These are phyloP conservation scores for Cryptocephalus moraei DNA, from an alignment of 2,888 invertebrate genomes.

Conservation along the genomic window DNA sequence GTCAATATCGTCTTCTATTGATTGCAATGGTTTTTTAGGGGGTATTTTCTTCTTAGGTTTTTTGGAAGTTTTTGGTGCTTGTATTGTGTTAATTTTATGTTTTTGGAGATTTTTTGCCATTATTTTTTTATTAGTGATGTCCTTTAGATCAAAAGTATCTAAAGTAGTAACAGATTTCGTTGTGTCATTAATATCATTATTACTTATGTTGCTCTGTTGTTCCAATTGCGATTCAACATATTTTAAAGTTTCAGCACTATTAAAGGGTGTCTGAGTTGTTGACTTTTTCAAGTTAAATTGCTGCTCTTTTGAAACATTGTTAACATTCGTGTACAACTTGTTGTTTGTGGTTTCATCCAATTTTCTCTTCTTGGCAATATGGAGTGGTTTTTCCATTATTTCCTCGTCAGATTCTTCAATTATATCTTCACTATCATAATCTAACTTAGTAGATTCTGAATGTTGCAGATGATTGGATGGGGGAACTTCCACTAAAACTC, in stretches of 20 bases:
- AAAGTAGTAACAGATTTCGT: too few relatives aligned
- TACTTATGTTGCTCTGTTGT: neutral
- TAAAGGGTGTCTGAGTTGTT: neutral
- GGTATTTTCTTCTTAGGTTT: neutral
- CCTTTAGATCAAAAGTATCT: too few relatives aligned
- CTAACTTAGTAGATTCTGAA: slow-evolving; percentile 15
- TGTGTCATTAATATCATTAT: too few relatives aligned
- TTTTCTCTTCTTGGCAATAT: slow-evolving; percentile 26
- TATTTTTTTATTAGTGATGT: too few relatives aligned
- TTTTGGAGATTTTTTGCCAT: too few relatives aligned
- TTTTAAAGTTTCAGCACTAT: neutral
- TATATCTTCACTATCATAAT: slow-evolving; percentile 57
- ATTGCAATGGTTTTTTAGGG: neutral
- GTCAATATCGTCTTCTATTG: neutral
- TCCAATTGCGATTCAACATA: neutral
- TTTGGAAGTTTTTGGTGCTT: too few relatives aligned
- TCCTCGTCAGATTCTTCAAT: slow-evolving; percentile 40
- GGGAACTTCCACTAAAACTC: slow-evolving; percentile 8
- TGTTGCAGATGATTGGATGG: slow-evolving; percentile 6
- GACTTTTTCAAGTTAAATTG: too few relatives aligned
- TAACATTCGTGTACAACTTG: too few relatives aligned
- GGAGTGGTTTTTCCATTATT: slow-evolving; percentile 11
- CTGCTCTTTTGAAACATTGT: too few relatives aligned
- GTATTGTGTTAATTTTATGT: too few relatives aligned
- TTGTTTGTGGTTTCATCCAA: neutral